Percentiles rank a stretch among this genome's conserved stretches.
phyloP scores from a whole-genome alignment of 2,888 invertebrate genomes.

The Xanthostigma xanthostigma region DNA sequence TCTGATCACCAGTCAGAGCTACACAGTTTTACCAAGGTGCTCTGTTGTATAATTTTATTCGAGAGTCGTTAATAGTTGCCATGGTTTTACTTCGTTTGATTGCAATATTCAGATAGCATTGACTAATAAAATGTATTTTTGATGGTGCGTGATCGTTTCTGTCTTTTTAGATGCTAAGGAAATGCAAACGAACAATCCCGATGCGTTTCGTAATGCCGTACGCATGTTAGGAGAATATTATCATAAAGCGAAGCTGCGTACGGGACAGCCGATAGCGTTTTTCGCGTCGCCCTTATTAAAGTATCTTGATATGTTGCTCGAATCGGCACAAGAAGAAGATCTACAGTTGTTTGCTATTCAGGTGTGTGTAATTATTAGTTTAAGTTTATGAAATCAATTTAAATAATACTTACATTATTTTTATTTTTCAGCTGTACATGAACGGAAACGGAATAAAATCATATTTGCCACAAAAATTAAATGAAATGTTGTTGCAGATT shows the following conservation, averaged over 20 bases:
- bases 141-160: background rate
- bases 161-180: conserved; percentile 13
- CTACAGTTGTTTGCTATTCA: conserved; percentile 26
- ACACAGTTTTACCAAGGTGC: too few relatives aligned
- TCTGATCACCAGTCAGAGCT: too few relatives aligned
- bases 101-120: too few relatives aligned
- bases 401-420: conserved; percentile 2
- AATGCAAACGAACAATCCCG: conserved; percentile 15
- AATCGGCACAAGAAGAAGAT: conserved; percentile 24
- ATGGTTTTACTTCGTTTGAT: too few relatives aligned
- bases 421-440: conserved; percentile 23
- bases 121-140: background rate
- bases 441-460: conserved; percentile 23
- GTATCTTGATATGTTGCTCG: conserved; percentile 27
- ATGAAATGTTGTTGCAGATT: conserved; percentile 23
- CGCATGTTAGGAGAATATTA: conserved; percentile 26
- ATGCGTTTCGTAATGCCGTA: conserved; percentile 24
- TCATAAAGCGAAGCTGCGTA: conserved; percentile 20
- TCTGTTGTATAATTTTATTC: too few relatives aligned
- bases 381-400: background rate
- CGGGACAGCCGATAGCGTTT: conserved; percentile 17
- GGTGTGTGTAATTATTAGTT: conserved; percentile 18
- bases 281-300: conserved; percentile 22
- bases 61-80: too few relatives aligned
- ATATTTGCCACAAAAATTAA: conserved; percentile 18